A percentile compares a stretch with the other conserved stretches of the same genome.
Conservation (phyloP, 2,888 invertebrate species). For the Ornithoptera priamus region DNA sequence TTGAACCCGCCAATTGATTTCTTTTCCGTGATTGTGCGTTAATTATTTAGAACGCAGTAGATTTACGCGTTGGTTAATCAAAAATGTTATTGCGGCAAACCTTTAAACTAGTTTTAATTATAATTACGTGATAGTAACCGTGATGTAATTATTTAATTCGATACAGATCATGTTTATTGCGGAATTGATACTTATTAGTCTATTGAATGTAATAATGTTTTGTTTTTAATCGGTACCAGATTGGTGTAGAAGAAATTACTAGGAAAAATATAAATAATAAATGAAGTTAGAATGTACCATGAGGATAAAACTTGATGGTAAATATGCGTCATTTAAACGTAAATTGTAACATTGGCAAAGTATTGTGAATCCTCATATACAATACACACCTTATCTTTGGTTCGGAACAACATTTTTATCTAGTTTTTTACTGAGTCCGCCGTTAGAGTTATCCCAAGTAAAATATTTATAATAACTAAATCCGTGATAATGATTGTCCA, state of each 20-base stretch:
- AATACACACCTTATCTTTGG: background rate
- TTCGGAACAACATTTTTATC: background rate
- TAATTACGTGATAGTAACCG: conserved; percentile 44
- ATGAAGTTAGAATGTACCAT: background rate
- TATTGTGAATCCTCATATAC: background rate
- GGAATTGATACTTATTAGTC: conserved; percentile 3
- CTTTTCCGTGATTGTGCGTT: conserved; percentile 49
- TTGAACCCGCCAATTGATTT: conserved; percentile 40
- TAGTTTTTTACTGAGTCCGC: conserved; percentile 5
- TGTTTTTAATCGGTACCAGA: conserved; percentile 3
- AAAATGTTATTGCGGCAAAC: conserved; percentile 44
- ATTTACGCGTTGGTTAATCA: conserved; percentile 52
- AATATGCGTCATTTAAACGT: background rate
- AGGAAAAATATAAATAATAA: background rate
- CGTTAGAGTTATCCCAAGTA: background rate
- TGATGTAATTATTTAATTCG: conserved; percentile 14
- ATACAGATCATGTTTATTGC: conserved; percentile 11
- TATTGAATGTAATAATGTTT: background rate
- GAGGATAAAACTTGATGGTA: background rate
- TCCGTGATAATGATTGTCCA: background rate
- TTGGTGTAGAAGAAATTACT: background rate
- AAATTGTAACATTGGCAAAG: background rate
- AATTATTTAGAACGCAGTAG: conserved; percentile 41
- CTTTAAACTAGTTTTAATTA: conserved; percentile 37
- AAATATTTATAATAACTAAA: background rate